These are phyloP conservation scores for Aulostomus chinensis DNA, from an alignment of 2,797 vertebrate species.

Conservation along the genomic window DNA sequence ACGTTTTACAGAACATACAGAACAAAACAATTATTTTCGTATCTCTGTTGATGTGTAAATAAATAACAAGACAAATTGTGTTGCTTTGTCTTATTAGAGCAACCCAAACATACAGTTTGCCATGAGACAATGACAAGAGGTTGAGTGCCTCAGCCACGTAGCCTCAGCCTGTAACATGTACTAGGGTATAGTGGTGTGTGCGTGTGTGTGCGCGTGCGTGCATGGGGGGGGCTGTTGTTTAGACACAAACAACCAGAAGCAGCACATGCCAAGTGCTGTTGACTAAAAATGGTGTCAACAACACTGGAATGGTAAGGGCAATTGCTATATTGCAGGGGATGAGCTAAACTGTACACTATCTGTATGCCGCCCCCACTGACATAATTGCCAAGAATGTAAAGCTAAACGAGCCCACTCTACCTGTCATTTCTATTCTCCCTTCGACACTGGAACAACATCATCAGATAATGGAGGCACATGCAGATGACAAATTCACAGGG, in stretches of 20 bases:
- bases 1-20: constrained; percentile 1
- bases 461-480: constrained; percentile 19
- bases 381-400: constrained; percentile 49
- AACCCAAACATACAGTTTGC: too few relatives aligned
- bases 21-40: not conserved
- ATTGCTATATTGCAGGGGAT: constrained; percentile 9
- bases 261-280: too few relatives aligned
- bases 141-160: not conserved
- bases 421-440: constrained; percentile 12
- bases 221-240: not conserved
- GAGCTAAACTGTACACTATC: constrained; percentile 9
- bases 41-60: not conserved
- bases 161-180: too few relatives aligned
- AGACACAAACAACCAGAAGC: constrained; percentile 20
- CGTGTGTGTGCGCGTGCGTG: too few relatives aligned
- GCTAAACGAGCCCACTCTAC: constrained; percentile 52
- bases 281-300: too few relatives aligned
- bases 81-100: too few relatives aligned
- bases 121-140: not conserved
- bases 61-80: not conserved
- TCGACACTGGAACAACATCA: constrained; percentile 12
- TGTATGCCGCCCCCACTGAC: constrained; percentile 21
- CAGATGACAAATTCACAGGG: constrained; percentile 21
- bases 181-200: too few relatives aligned
- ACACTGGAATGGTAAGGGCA: too few relatives aligned